Evolutionary conservation across 2,113 vertebrate genomes (phyloP).

Genomic region (Limanda limanda): DNA sequence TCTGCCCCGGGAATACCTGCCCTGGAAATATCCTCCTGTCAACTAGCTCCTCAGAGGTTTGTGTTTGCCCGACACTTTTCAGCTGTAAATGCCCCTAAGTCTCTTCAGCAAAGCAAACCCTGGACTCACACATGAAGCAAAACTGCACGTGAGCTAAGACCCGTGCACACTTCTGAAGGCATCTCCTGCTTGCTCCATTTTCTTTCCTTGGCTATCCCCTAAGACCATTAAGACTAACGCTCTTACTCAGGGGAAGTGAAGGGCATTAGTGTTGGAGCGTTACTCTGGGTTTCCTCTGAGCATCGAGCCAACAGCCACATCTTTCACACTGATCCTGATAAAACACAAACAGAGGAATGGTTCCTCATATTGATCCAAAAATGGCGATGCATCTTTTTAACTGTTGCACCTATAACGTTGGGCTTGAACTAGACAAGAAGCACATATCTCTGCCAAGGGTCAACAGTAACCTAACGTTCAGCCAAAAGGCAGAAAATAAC

Average conservation of each 20-base stretch:
- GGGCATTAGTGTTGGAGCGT: conserved; percentile 30
- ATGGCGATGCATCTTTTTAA: neutral
- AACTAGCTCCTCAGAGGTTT: conserved; percentile 45
- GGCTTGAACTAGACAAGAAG: neutral
- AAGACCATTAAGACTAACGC: conserved; percentile 70
- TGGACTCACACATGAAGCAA: neutral
- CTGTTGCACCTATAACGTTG: too few species aligned
- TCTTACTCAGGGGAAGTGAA: conserved; percentile 65
- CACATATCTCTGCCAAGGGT: too few species aligned
- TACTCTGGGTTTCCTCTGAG: conserved; percentile 10
- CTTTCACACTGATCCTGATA: neutral
- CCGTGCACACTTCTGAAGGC: conserved; percentile 9
- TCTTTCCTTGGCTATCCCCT: conserved; percentile 45
- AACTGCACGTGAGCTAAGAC: neutral
- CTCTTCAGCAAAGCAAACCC: neutral
- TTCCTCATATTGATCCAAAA: neutral
- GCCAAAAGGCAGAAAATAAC: too few species aligned
- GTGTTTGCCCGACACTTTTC: conserved; percentile 4
- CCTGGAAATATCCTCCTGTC: conserved; percentile 63
- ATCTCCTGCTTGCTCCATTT: conserved; percentile 33
- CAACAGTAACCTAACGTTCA: too few species aligned
- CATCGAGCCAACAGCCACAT: neutral
- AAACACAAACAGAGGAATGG: conserved; percentile 7
- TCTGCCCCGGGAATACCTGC: conserved; percentile 69
- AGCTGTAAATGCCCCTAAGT: neutral